These are phyloP conservation scores for Crax fasciolata DNA, from an alignment of 2,797 vertebrate genomes.

Conservation along the genomic window DNA sequence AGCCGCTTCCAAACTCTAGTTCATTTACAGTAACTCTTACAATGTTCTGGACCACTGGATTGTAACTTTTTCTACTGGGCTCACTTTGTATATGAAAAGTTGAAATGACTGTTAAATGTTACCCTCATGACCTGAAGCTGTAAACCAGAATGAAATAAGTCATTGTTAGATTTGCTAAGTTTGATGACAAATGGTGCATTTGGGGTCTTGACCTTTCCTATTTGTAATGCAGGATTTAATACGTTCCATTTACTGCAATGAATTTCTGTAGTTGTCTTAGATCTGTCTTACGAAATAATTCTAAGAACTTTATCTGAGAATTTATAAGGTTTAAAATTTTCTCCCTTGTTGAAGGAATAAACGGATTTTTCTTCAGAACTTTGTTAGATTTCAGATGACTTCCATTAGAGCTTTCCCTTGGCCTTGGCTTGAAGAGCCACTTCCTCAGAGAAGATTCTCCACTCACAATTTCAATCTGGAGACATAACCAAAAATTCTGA, in stretches of 20 bases:
- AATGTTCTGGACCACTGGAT: constrained; percentile 40
- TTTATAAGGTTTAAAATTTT: constrained; percentile 18
- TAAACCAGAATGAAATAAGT: constrained; percentile 59
- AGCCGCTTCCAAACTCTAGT: constrained; percentile 22
- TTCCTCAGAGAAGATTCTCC: neutral
- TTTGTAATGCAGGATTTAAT: constrained; percentile 20
- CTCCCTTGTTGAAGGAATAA: neutral
- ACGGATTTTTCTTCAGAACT: neutral
- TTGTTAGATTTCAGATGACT: neutral
- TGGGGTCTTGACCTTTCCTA: constrained; percentile 25
- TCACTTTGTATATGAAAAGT: constrained; percentile 39
- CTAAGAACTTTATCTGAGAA: constrained; percentile 11
- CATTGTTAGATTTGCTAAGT: constrained; percentile 35
- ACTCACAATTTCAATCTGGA: neutral
- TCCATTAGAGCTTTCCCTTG: neutral
- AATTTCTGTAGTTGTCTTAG: constrained; percentile 21
- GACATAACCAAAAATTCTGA: neutral
- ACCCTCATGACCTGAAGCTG: neutral
- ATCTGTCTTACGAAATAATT: constrained; percentile 19
- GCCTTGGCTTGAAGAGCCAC: neutral
- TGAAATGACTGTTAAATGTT: constrained; percentile 25
- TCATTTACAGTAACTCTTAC: constrained; percentile 17
- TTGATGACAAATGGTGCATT: constrained; percentile 18
- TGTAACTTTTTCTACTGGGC: constrained; percentile 11
- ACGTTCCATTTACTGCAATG: constrained; percentile 24